These are phyloP conservation scores for Schizothorax lantsangensis DNA, from an alignment of 2,797 vertebrate species.

Conservation along the genomic window DNA sequence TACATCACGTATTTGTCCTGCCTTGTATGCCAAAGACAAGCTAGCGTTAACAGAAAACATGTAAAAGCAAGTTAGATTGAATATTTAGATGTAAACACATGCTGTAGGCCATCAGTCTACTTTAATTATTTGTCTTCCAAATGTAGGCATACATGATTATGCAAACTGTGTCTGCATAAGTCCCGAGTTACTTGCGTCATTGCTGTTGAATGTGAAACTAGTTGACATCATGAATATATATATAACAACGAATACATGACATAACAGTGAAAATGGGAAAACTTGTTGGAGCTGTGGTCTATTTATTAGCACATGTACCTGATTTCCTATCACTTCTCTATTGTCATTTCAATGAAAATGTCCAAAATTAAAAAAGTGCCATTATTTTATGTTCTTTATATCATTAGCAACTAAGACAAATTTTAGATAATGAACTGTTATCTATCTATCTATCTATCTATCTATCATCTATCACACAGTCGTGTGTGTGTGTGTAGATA, in stretches of 20 bases:
- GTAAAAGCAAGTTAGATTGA: neutral
- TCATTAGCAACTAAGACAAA: neutral
- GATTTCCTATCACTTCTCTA: neutral
- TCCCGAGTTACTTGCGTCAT: neutral
- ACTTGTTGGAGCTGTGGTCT: neutral
- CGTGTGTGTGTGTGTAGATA: too few species aligned
- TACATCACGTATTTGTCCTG: neutral
- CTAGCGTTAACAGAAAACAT: neutral
- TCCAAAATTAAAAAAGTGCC: neutral
- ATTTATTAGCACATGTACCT: neutral
- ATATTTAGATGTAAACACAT: neutral
- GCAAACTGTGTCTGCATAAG: conserved; percentile 1
- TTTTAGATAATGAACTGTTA: neutral
- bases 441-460: neutral
- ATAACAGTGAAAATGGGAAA: neutral
- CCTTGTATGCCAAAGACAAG: neutral
- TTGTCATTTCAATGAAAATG: neutral
- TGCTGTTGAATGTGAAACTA: conserved; percentile 9
- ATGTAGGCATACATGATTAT: conserved; percentile 12
- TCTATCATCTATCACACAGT: too few species aligned
- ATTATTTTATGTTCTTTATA: neutral
- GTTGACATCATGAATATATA: neutral
- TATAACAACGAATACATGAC: neutral
- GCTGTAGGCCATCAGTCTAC: neutral
- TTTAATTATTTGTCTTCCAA: conserved; percentile 5